Percentiles rank a stretch among this genome's conserved stretches.
Evolutionary conservation across 2,888 invertebrate genomes (phyloP).

Genomic region (Stomorhina lunata): DNA sequence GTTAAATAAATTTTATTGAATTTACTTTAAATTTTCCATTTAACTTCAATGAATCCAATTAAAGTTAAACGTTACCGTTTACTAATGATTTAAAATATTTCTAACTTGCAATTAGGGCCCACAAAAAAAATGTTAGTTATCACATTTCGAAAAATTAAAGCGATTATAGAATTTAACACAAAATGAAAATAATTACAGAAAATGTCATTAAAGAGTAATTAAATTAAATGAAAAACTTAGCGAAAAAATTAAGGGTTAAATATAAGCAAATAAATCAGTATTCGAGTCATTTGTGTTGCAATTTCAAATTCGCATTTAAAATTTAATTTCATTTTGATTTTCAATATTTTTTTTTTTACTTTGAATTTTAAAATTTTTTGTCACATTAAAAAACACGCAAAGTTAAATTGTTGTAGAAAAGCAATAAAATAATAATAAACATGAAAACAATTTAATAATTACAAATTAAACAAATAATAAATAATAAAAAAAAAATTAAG

Average conservation of each 20-base stretch:
- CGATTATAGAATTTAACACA: not conserved
- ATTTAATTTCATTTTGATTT: not conserved
- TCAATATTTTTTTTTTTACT: not conserved
- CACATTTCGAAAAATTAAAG: not conserved
- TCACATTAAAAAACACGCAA: not conserved
- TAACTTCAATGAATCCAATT: no score
- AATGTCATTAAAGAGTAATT: slow-evolving; percentile 1
- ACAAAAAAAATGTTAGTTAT: not conserved
- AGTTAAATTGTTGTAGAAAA: not conserved
- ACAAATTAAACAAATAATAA: no score
- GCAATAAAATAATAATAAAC: not conserved
- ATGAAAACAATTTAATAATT: not conserved
- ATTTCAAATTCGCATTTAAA: not conserved
- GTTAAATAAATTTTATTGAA: no score
- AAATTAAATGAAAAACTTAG: not conserved
- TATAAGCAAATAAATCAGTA: not conserved
- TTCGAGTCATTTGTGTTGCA: not conserved
- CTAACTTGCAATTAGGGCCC: no score
- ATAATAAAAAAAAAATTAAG: not conserved
- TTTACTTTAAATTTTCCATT: no score
- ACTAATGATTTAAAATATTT: no score
- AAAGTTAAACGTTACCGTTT: no score
- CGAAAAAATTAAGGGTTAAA: not conserved
- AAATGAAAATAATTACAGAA: not conserved
- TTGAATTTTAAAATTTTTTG: no score